phyloP scores from a whole-genome alignment of 1,140 invertebrate genomes.

The Drosophila arawakana region DNA sequence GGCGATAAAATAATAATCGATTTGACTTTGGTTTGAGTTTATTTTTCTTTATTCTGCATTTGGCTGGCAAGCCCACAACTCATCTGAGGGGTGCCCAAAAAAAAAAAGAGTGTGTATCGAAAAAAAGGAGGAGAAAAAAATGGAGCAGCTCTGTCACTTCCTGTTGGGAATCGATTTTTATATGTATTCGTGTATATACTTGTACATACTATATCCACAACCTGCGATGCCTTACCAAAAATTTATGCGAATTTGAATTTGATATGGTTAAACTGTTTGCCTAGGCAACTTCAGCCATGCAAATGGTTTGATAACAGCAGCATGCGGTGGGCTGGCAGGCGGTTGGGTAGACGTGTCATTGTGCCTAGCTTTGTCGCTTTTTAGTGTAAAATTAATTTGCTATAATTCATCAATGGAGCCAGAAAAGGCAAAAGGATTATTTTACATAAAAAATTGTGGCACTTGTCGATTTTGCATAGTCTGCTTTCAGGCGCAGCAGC shows the following conservation, averaged over 20 bases:
- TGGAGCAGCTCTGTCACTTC: conserved; percentile 63
- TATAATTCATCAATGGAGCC: conserved; percentile 74
- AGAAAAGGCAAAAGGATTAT: conserved; percentile 66
- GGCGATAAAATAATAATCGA: conserved; percentile 80
- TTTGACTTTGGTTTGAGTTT: conserved; percentile 72
- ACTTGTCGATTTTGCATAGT: conserved; percentile 75
- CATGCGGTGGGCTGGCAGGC: conserved; percentile 14
- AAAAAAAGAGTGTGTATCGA: conserved; percentile 6
- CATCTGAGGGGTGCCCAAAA: conserved; percentile 40
- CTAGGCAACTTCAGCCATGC: conserved; percentile 74
- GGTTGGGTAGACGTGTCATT: conserved; percentile 32
- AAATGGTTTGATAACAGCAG: conserved; percentile 67
- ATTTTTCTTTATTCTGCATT: conserved; percentile 1
- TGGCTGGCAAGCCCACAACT: conserved; percentile 38
- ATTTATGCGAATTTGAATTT: conserved; percentile 80
- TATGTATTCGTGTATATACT: neutral
- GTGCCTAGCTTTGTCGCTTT: conserved; percentile 63
- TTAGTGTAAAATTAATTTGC: conserved; percentile 79
- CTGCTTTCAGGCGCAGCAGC: conserved; percentile 25
- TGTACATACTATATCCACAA: conserved; percentile 27
- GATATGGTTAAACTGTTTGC: conserved; percentile 78
- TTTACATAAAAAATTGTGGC: conserved; percentile 75
- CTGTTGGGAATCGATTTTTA: conserved; percentile 69
- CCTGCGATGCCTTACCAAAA: conserved; percentile 37
- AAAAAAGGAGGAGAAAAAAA: conserved; percentile 33